A percentile compares a stretch with the other conserved stretches of the same genome.
Evolutionary conservation across 2,888 invertebrate genomes (phyloP).

Genomic region (Lagria hirta): DNA sequence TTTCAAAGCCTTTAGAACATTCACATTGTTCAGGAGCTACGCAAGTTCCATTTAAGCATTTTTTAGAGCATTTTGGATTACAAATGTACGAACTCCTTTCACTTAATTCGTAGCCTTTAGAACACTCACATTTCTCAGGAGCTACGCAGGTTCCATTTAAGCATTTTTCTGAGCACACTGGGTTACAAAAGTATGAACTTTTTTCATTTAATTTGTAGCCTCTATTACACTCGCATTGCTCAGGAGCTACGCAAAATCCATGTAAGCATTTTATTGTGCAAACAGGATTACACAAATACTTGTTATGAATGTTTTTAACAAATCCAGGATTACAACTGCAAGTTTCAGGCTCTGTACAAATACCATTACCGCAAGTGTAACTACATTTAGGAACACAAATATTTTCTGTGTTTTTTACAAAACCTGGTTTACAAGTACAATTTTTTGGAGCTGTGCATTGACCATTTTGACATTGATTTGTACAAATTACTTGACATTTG

Average conservation of each 20-base stretch:
- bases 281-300: constrained; percentile 14
- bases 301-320: not conserved
- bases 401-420: too few relatives aligned
- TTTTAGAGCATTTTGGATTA: constrained; percentile 24
- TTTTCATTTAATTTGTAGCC: constrained; percentile 30
- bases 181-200: constrained; percentile 34
- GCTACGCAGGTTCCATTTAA: constrained; percentile 34
- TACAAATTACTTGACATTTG: constrained; percentile 2
- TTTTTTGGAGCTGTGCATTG: too few relatives aligned
- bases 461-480: constrained; percentile 3
- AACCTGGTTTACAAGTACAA: too few relatives aligned
- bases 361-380: constrained; percentile 27
- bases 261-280: constrained; percentile 16
- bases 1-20: constrained; percentile 26
- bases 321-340: constrained; percentile 9
- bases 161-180: constrained; percentile 31
- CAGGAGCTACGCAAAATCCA: constrained; percentile 39
- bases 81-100: constrained; percentile 28
- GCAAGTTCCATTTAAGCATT: constrained; percentile 53
- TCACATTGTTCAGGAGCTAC: constrained; percentile 48
- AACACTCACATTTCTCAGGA: constrained; percentile 36
- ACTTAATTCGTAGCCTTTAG: constrained; percentile 30
- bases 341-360: constrained; percentile 8
- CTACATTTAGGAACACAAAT: constrained; percentile 28
- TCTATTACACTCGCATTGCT: constrained; percentile 39